phyloP scores from a whole-genome alignment of 2,113 vertebrate genomes.

The Entelurus aequoreus region DNA sequence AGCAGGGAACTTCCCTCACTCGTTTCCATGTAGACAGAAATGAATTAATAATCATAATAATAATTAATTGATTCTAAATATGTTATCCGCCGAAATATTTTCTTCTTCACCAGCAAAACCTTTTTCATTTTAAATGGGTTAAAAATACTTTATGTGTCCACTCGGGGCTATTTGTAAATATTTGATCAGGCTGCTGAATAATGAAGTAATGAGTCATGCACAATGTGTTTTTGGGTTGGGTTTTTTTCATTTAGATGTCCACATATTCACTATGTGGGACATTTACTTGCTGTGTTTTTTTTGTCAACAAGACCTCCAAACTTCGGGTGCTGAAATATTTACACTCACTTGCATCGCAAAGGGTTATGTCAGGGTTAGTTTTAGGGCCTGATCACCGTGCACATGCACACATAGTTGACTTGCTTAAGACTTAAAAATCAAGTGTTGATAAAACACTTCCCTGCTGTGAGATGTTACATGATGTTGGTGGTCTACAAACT shows the following conservation, averaged over 20 bases:
- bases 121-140: constrained; percentile 7
- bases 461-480: no score
- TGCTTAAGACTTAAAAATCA: no score
- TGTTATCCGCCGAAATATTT: constrained; percentile 6
- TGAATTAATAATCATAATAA: background rate
- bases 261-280: background rate
- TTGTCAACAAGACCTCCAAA: background rate
- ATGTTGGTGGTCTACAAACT: no score
- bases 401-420: no score
- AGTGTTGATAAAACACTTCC: no score
- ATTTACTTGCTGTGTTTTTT: background rate
- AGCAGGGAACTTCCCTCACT: background rate
- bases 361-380: no score
- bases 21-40: constrained; percentile 4
- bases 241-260: constrained; percentile 2
- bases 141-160: constrained; percentile 12
- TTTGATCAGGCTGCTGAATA: constrained; percentile 1
- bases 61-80: constrained; percentile 5
- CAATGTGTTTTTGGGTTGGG: background rate
- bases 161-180: constrained; percentile 10
- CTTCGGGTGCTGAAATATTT: background rate
- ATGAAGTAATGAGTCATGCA: constrained; percentile 3
- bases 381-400: no score
- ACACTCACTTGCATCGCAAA: background rate
- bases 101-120: background rate